A percentile compares a stretch with the other conserved stretches of the same genome.
phyloP scores from a whole-genome alignment of 1,140 invertebrate species.

The Sycobia sp. region DNA sequence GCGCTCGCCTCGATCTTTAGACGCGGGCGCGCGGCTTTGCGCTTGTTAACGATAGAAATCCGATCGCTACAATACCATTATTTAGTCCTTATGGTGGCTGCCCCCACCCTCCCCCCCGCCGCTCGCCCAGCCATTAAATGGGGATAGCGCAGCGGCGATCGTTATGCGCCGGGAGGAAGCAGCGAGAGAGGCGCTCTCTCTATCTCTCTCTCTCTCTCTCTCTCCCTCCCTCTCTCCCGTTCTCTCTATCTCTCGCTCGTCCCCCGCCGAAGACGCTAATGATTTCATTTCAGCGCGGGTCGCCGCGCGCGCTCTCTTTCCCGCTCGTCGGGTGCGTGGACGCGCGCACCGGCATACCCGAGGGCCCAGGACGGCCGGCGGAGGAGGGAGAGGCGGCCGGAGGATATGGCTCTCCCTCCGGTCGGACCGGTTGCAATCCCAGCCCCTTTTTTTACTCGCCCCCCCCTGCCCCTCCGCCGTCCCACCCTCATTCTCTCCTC shows the following conservation, averaged over 20 bases:
- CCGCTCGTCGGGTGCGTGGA: background rate
- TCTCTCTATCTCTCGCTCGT: too few species aligned
- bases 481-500: background rate
- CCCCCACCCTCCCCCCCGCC: too few species aligned
- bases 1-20: slow-evolving; percentile 47
- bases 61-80: slow-evolving; percentile 58
- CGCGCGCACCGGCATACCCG: background rate
- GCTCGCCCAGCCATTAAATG: slow-evolving; percentile 44
- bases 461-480: background rate
- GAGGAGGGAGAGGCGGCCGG: background rate
- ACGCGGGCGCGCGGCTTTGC: slow-evolving; percentile 28
- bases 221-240: too few species aligned
- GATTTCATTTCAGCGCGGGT: slow-evolving; percentile 55
- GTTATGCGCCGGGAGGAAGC: slow-evolving; percentile 18
- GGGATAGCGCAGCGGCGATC: slow-evolving; percentile 19
- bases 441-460: slow-evolving; percentile 4
- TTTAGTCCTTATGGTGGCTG: slow-evolving; percentile 47
- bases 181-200: too few species aligned
- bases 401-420: slow-evolving; percentile 12
- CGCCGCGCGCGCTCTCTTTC: background rate
- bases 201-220: too few species aligned
- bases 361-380: background rate
- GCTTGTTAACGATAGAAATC: slow-evolving; percentile 61
- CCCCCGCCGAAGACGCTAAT: slow-evolving; percentile 45
- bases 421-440: slow-evolving; percentile 34